Base-by-base conservation (phyloP, 2,113 vertebrate species). In the Dasyornis broadbenti region DNA sequence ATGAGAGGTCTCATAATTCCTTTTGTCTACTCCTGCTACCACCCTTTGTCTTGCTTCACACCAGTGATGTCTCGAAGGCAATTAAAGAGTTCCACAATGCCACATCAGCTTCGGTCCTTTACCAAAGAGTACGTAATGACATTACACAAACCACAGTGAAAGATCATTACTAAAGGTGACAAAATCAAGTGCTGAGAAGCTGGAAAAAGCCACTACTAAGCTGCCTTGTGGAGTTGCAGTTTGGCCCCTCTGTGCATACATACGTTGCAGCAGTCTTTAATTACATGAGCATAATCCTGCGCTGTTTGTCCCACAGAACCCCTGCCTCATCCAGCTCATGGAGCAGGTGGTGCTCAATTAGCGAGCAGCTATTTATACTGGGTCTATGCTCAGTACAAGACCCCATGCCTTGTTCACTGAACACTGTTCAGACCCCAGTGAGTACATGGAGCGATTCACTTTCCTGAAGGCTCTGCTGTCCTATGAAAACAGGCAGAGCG, bases 341-440 rank as follows among this genome's bases (percentile, higher is more conserved):
- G 91, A 95, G 90, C 84, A 91, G 84, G 66, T 60, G 26, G 75
- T 86, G 50, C 54, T 90, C 3, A 11, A 28, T 76, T 94, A 94
- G 88, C 75, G 70, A 92, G 44, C 79, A 90, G 79, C 71, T 96
- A 52, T 94, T 92, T 90, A 49, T 90, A 59, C 31, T 63, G 90
- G 45, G 78, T 88, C 82, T 90, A 33, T 40, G 85, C 72, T 96
- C 75, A 40, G 49, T 7, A 0, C 50, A 85, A 76, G 82, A 92
- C 82, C 85, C 75, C 3, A 15, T 37, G 49, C 49, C 50, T 92
- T 77, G 39, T 76, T 84, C 82, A 28, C 42, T 28, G 37, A 82
- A 49, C 40, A 23, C 22, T 59, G 13, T 23, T 82, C 50, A 72
- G 70, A 57, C 50, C 49, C 45, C 3, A 1, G 33, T 21, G 39